Evolutionary conservation across 1,140 invertebrate genomes (phyloP).

Genomic region (Andrena cerasifolii): DNA sequence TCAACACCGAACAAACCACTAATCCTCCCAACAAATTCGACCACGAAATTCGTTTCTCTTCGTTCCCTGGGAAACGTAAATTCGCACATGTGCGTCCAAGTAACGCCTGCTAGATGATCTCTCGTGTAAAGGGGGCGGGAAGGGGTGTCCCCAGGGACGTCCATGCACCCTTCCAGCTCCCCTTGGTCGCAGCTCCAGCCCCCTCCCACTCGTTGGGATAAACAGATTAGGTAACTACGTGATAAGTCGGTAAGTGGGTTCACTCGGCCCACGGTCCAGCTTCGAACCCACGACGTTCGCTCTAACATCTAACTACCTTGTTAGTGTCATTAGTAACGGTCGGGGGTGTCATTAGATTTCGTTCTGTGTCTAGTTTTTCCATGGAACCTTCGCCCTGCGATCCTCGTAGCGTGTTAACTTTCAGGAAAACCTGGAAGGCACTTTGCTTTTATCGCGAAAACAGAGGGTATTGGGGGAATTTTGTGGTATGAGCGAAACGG

Average conservation of each 20-base stretch:
- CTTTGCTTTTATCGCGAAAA: neutral
- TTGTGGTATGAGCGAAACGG: too few species aligned
- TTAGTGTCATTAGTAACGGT: slow-evolving; percentile 82
- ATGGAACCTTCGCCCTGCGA: slow-evolving; percentile 29
- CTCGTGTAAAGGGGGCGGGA: slow-evolving; percentile 26
- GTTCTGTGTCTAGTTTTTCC: slow-evolving; percentile 80
- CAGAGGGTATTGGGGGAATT: neutral
- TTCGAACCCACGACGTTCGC: slow-evolving; percentile 73
- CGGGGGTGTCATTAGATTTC: slow-evolving; percentile 82
- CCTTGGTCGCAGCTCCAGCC: slow-evolving; percentile 28
- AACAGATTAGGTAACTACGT: slow-evolving; percentile 83
- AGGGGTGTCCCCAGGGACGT: slow-evolving; percentile 74
- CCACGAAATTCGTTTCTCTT: neutral
- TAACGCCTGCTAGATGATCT: slow-evolving; percentile 71
- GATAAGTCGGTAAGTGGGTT: slow-evolving; percentile 83
- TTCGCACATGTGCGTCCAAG: slow-evolving; percentile 34
- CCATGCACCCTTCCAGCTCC: slow-evolving; percentile 74
- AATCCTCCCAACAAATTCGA: neutral
- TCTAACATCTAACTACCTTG: slow-evolving; percentile 82
- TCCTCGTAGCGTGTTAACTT: neutral
- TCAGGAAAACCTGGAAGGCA: neutral
- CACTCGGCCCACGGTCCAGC: slow-evolving; percentile 77
- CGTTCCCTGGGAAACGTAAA: slow-evolving; percentile 11
- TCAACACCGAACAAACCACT: neutral
- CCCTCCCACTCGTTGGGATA: slow-evolving; percentile 78